Evolutionary conservation across 2,113 vertebrate species (phyloP).

Genomic region (Craseonycteris thonglongyai): DNA sequence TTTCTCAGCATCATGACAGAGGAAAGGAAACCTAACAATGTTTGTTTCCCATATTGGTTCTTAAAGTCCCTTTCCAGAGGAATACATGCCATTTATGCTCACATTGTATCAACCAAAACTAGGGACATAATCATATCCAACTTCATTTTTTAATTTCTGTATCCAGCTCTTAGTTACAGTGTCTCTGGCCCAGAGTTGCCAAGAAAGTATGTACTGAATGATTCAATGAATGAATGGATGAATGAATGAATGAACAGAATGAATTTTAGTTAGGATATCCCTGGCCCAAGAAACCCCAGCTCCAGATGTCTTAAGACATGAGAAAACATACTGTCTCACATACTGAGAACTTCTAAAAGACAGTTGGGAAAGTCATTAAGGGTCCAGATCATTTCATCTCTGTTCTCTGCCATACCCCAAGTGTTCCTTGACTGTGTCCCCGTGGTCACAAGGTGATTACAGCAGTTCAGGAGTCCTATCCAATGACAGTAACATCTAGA

Average conservation of each 20-base stretch:
- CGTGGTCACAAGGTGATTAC: background rate
- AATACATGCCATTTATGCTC: background rate
- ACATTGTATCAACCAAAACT: background rate
- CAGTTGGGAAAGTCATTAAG: background rate
- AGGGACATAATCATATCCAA: background rate
- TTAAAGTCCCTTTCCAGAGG: background rate
- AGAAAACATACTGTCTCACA: background rate
- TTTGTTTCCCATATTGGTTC: background rate
- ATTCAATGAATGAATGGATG: background rate
- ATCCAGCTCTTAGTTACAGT: background rate
- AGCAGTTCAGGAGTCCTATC: background rate
- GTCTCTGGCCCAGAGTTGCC: background rate
- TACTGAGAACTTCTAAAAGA: background rate
- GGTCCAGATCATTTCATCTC: background rate
- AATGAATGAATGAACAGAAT: background rate
- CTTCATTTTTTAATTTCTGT: background rate
- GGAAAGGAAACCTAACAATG: background rate
- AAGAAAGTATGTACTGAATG: background rate
- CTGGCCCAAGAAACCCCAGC: background rate
- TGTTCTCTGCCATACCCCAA: background rate
- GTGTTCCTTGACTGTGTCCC: background rate
- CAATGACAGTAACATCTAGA: background rate
- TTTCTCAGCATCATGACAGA: background rate
- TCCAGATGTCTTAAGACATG: background rate
- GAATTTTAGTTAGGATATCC: background rate